Evolutionary conservation across 2,888 invertebrate species (phyloP).

Genomic region (Melinopterus prodromus): DNA sequence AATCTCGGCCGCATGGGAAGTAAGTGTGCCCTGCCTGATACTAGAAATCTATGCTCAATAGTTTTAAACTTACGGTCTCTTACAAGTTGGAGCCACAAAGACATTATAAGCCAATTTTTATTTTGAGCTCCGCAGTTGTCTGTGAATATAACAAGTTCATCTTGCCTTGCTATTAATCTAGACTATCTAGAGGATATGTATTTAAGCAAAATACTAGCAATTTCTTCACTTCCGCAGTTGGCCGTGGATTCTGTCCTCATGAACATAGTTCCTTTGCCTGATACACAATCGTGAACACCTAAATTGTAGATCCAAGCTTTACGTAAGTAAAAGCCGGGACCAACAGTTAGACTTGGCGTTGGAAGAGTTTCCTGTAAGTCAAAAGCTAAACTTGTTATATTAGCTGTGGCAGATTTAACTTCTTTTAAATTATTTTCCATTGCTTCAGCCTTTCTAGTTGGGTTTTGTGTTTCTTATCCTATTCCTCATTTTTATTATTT

Average conservation of each 20-base stretch:
- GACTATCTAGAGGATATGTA: not conserved
- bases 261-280: too few species aligned
- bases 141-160: not conserved
- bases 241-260: not conserved
- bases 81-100: constrained; percentile 10
- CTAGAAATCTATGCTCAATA: constrained; percentile 27
- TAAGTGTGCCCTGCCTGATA: constrained; percentile 21
- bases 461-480: too few species aligned
- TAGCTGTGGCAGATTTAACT: too few species aligned
- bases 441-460: too few species aligned
- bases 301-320: too few species aligned
- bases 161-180: not conserved
- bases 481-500: too few species aligned
- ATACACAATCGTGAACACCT: too few species aligned
- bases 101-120: constrained; percentile 25
- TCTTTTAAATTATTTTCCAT: too few species aligned
- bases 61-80: constrained; percentile 7
- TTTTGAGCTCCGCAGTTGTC: constrained; percentile 26
- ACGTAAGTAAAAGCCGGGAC: too few species aligned
- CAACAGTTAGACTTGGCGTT: too few species aligned
- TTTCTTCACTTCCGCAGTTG: not conserved
- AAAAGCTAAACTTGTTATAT: too few species aligned
- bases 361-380: too few species aligned
- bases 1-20: constrained; percentile 19
- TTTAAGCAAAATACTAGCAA: not conserved